Evolutionary conservation across 2,797 vertebrate genomes (phyloP).

Genomic region (Pelobates cultripes): DNA sequence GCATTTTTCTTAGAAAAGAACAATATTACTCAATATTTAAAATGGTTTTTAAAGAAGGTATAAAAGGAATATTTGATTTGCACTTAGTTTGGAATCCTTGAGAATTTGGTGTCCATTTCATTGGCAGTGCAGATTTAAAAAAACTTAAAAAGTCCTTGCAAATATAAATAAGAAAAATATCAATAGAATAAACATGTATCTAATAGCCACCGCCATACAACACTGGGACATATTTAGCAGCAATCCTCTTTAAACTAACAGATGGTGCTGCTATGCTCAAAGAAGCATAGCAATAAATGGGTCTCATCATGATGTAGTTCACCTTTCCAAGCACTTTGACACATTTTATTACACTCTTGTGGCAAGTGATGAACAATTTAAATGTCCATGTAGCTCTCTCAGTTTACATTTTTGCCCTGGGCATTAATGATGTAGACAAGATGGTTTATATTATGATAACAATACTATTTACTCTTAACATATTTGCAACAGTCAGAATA

Average conservation of each 20-base stretch:
- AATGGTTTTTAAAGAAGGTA: too few relatives aligned
- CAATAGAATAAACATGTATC: not conserved
- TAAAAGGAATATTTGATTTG: too few relatives aligned
- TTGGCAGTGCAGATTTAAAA: not conserved
- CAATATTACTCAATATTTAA: too few relatives aligned
- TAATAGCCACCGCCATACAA: not conserved
- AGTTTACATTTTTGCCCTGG: not conserved
- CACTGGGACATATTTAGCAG: not conserved
- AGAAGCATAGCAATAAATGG: slow-evolving; percentile 1
- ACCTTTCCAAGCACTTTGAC: not conserved
- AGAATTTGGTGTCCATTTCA: too few relatives aligned
- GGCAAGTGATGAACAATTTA: not conserved
- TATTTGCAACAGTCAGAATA: too few relatives aligned
- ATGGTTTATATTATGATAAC: not conserved
- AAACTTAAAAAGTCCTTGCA: not conserved
- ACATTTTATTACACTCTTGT: not conserved
- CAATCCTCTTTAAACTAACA: slow-evolving; percentile 3
- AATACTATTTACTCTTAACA: not conserved
- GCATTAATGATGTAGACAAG: not conserved
- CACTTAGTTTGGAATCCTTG: too few relatives aligned
- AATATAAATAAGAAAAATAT: not conserved
- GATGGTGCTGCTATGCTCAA: not conserved
- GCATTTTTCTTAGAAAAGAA: too few relatives aligned
- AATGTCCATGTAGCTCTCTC: not conserved
- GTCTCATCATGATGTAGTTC: slow-evolving; percentile 5